Evolutionary conservation across 2,888 invertebrate species (phyloP).

Genomic region (Tenthredo mesomela): DNA sequence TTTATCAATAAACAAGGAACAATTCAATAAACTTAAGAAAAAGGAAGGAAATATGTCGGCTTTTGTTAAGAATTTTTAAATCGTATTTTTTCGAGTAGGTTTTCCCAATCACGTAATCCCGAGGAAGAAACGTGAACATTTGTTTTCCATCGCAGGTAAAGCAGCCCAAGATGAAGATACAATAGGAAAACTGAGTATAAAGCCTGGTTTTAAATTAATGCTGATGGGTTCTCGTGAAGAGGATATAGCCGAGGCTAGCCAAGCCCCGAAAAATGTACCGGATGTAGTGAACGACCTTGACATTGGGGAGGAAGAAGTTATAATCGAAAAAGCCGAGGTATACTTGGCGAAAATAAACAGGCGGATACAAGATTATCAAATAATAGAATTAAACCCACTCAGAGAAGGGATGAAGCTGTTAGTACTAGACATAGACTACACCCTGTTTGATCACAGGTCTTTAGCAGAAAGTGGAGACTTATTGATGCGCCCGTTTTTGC

Average conservation of each 20-base stretch:
- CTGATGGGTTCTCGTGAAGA: constrained; percentile 98
- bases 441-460: constrained; percentile 96
- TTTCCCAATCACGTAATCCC: background rate
- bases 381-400: constrained; percentile 90
- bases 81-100: background rate
- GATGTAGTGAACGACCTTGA: constrained; percentile 96
- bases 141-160: constrained; percentile 83
- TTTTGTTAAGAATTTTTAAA: background rate
- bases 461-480: constrained; percentile 93
- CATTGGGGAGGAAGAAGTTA: constrained; percentile 91
- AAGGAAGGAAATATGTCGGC: background rate
- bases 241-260: constrained; percentile 91
- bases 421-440: constrained; percentile 98
- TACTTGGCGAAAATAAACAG: constrained; percentile 91
- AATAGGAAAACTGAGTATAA: constrained; percentile 88
- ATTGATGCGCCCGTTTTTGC: constrained; percentile 96
- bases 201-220: constrained; percentile 95
- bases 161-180: constrained; percentile 89
- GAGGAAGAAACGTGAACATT: background rate
- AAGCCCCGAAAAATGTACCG: constrained; percentile 89
- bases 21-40: background rate
- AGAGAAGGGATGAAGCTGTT: constrained; percentile 93
- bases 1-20: background rate
- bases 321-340: constrained; percentile 83
- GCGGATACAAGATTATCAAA: constrained; percentile 90